Conservation (phyloP, 2,113 vertebrate species). For the Uria aalge region DNA sequence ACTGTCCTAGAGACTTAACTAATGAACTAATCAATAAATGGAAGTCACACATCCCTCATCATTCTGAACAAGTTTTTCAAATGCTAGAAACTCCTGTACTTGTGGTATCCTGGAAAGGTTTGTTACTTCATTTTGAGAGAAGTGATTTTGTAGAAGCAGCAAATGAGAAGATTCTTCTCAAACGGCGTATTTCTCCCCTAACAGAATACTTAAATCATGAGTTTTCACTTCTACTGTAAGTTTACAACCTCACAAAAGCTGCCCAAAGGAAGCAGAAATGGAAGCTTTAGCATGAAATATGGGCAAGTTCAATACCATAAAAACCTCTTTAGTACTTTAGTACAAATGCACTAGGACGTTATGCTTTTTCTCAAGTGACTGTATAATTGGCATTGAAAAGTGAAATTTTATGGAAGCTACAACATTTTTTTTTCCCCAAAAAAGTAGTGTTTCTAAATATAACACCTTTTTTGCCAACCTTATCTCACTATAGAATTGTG, state of each 20-base stretch:
- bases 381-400: background rate
- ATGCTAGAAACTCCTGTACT: background rate
- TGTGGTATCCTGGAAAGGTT: background rate
- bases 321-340: background rate
- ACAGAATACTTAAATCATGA: background rate
- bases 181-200: background rate
- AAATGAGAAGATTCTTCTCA: background rate
- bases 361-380: background rate
- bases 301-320: background rate
- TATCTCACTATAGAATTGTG: background rate
- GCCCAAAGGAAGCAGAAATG: background rate
- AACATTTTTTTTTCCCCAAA: background rate
- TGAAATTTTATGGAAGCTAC: background rate
- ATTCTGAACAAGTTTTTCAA: background rate
- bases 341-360: background rate
- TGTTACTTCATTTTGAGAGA: background rate
- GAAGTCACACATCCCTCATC: background rate
- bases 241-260: background rate
- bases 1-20: background rate
- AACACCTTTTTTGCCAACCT: background rate
- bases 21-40: background rate
- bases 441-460: background rate
- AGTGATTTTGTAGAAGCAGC: background rate
- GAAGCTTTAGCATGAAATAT: background rate
- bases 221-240: background rate